These are phyloP conservation scores for Diceros bicornis DNA, from an alignment of 2,797 vertebrate species.

Conservation along the genomic window DNA sequence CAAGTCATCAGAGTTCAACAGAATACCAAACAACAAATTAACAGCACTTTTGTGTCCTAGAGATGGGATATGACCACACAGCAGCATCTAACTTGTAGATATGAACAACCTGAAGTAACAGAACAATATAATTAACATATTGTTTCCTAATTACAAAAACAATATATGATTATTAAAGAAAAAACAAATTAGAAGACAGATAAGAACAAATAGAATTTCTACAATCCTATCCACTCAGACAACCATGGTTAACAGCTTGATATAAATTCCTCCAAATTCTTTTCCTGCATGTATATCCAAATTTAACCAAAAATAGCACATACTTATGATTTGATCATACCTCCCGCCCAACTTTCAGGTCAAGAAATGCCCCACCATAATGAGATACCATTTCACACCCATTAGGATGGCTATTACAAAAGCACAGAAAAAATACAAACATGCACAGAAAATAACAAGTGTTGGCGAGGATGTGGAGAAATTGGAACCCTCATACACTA, in stretches of 20 bases:
- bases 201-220: background rate
- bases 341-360: background rate
- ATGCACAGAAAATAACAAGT: no score
- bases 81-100: background rate
- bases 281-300: background rate
- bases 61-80: background rate
- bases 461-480: background rate
- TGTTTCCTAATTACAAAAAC: background rate
- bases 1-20: background rate
- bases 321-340: background rate
- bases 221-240: background rate
- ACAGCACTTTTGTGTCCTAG: background rate
- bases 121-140: background rate
- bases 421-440: no score
- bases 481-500: background rate
- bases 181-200: background rate
- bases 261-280: background rate
- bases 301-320: background rate
- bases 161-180: background rate
- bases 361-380: background rate
- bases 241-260: background rate
- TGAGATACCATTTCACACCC: background rate
- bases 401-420: background rate
- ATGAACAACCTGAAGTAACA: background rate
- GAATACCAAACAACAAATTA: background rate